A percentile compares a stretch with the other conserved stretches of the same genome.
These are phyloP conservation scores for Mesoligia furuncula DNA, from an alignment of 2,888 invertebrate genomes.

Conservation along the genomic window DNA sequence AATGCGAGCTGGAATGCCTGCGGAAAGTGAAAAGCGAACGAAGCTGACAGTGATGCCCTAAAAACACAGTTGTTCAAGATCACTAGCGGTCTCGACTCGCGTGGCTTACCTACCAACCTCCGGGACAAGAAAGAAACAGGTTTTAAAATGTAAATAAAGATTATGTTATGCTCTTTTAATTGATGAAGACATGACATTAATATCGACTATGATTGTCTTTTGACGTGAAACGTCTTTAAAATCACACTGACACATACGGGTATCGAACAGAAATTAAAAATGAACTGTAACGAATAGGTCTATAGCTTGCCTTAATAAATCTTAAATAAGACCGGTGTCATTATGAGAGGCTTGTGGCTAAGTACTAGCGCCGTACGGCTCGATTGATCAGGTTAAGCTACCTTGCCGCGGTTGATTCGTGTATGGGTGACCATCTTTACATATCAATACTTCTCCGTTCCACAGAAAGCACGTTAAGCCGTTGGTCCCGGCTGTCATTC, in stretches of 20 bases:
- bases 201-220: neutral
- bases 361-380: too few relatives aligned
- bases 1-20: neutral
- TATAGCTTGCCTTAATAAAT: too few relatives aligned
- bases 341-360: neutral
- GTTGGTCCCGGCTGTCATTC: too few relatives aligned
- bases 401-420: too few relatives aligned
- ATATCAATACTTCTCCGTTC: too few relatives aligned
- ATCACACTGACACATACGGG: neutral
- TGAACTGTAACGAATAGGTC: neutral
- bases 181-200: neutral
- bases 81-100: neutral
- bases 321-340: neutral
- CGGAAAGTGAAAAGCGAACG: neutral
- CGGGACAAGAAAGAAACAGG: neutral
- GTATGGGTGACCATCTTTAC: too few relatives aligned
- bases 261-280: neutral
- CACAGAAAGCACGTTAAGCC: too few relatives aligned
- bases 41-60: neutral
- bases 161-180: neutral
- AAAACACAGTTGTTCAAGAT: constrained; percentile 17
- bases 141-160: neutral
- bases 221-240: neutral
- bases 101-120: neutral
- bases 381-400: too few relatives aligned